These are phyloP conservation scores for Xanthorhoe spadicearia DNA, from an alignment of 2,888 invertebrate genomes.

Conservation along the genomic window DNA sequence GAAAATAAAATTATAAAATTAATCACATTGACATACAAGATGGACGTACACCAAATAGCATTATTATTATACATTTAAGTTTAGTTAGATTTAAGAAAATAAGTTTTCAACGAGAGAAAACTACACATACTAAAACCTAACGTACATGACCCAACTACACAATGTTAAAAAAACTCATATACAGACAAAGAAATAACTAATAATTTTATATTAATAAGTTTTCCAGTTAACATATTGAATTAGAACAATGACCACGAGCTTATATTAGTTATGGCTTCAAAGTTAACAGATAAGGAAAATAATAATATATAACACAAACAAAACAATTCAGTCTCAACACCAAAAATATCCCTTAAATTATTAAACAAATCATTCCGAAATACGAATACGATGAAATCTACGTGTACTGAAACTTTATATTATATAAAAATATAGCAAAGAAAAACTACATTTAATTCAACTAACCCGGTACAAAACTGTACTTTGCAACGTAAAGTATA, in stretches of 20 bases:
- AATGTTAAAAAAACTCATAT: conserved; percentile 80
- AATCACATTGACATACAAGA: conserved; percentile 84
- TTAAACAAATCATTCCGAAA: conserved; percentile 58
- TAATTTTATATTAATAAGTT: conserved; percentile 61
- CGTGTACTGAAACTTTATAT: conserved; percentile 39
- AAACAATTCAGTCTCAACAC: conserved; percentile 85
- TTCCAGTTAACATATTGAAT: conserved; percentile 60
- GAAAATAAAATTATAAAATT: conserved; percentile 75
- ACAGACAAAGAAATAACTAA: conserved; percentile 82
- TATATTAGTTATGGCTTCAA: conserved; percentile 62
- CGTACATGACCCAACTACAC: conserved; percentile 78
- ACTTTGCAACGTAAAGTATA: conserved; percentile 50
- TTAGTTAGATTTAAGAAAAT: conserved; percentile 72
- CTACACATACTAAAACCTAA: conserved; percentile 75
- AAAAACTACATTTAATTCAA: conserved; percentile 58
- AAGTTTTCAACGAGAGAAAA: conserved; percentile 68
- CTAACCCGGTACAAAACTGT: conserved; percentile 55
- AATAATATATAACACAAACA: conserved; percentile 83
- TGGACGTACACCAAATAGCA: conserved; percentile 84
- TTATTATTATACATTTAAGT: conserved; percentile 75
- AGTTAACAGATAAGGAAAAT: conserved; percentile 69
- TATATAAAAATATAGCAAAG: conserved; percentile 76
- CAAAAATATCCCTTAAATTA: conserved; percentile 65
- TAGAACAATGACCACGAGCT: conserved; percentile 53
- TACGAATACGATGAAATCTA: conserved; percentile 29